Conservation (phyloP, 1,140 invertebrate genomes). For the Venustaconcha ellipsiformis region DNA sequence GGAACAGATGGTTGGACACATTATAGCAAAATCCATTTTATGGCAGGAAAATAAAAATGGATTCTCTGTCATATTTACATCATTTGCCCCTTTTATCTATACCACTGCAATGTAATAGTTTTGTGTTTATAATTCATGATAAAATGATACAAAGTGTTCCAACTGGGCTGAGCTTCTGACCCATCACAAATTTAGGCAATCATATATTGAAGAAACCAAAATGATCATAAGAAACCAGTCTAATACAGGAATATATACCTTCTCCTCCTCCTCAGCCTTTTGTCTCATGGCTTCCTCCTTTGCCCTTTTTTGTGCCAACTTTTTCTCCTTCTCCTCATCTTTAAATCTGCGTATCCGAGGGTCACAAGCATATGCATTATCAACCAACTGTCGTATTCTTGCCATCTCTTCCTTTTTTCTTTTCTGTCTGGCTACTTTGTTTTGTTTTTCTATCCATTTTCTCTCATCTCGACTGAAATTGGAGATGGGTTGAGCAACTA, state of each 20-base stretch:
- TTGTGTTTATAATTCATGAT: no score
- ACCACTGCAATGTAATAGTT: no score
- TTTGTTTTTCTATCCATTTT: conserved; percentile 98
- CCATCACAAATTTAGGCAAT: no score
- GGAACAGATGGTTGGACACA: no score
- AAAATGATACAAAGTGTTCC: no score
- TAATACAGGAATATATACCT: conserved; percentile 54
- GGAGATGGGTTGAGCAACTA: not conserved
- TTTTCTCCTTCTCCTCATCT: conserved; percentile 93
- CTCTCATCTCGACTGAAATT: conserved; percentile 84
- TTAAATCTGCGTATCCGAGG: conserved; percentile 92
- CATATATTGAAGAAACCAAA: not conserved
- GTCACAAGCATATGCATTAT: conserved; percentile 94
- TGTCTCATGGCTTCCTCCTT: conserved; percentile 83
- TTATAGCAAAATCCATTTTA: no score
- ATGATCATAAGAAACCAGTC: not conserved
- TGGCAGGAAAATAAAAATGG: no score
- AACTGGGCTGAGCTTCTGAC: no score
- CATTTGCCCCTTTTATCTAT: no score
- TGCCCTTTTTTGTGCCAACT: conserved; percentile 88
- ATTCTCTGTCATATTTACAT: no score
- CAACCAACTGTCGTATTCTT: conserved; percentile 86
- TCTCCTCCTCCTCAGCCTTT: conserved; percentile 86
- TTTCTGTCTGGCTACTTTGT: conserved; percentile 90
- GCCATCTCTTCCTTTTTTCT: conserved; percentile 97